Percentiles rank a stretch among this genome's conserved stretches.
Conservation (phyloP, 2,113 vertebrate genomes). For the Cynoglossus semilaevis region DNA sequence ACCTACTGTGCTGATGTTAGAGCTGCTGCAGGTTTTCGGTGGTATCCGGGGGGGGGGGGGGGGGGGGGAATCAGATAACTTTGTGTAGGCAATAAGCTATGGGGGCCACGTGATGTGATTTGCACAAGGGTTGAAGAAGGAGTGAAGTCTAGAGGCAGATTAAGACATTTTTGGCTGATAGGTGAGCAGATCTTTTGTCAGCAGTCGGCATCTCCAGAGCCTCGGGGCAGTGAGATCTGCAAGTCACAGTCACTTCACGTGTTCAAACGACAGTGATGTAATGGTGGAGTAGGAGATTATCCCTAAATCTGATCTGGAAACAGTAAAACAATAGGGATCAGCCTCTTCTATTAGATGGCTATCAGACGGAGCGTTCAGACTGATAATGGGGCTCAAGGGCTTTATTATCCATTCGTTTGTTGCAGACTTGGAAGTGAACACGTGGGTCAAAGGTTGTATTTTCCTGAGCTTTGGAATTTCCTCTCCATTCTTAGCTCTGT, state of each 20-base stretch:
- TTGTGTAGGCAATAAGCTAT: slow-evolving; percentile 24
- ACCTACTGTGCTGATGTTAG: slow-evolving; percentile 4
- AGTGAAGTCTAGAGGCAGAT: slow-evolving; percentile 11
- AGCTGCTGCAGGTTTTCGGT: slow-evolving; percentile 4
- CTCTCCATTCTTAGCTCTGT: slow-evolving; percentile 17
- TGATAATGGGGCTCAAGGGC: slow-evolving; percentile 34
- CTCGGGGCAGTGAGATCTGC: slow-evolving; percentile 5
- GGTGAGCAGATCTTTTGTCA: slow-evolving; percentile 7
- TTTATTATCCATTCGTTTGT: slow-evolving; percentile 19
- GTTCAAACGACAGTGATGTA: slow-evolving; percentile 30
- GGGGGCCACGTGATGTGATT: slow-evolving; percentile 16
- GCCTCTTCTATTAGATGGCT: slow-evolving; percentile 19
- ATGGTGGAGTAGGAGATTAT: slow-evolving; percentile 32
- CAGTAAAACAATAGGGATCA: slow-evolving; percentile 41
- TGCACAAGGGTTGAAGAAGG: slow-evolving; percentile 18
- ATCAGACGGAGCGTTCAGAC: slow-evolving; percentile 23
- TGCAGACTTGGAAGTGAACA: slow-evolving; percentile 18
- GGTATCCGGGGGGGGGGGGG: too few species aligned
- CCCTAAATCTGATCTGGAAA: slow-evolving; percentile 19
- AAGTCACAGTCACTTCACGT: slow-evolving; percentile 2
- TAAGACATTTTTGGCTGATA: slow-evolving; percentile 21
- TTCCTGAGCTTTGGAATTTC: slow-evolving; percentile 29
- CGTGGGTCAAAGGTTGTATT: slow-evolving; percentile 18
- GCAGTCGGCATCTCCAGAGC: slow-evolving; percentile 16
- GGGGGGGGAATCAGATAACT: slow-evolving; percentile 35